A percentile compares a stretch with the other conserved stretches of the same genome.
phyloP scores from a whole-genome alignment of 2,888 invertebrate species.

The Eulithis prunata region DNA sequence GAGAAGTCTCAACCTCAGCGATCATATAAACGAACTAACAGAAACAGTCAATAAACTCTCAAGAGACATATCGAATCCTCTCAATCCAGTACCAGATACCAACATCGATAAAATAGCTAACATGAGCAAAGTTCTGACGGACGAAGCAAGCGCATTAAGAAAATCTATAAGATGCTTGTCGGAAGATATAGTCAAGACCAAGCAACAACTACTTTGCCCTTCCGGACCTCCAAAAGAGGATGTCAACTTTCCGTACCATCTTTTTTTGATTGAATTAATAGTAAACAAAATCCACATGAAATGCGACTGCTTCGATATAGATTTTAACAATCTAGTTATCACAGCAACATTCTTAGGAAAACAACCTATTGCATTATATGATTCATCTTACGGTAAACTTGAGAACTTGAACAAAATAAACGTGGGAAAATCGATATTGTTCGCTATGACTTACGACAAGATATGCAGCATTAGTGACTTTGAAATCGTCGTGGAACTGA shows the following conservation, averaged over 20 bases:
- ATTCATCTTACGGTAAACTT: constrained; percentile 69
- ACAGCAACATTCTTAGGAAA: constrained; percentile 73
- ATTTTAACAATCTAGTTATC: constrained; percentile 73
- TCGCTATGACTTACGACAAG: constrained; percentile 80
- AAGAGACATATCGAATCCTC: constrained; percentile 38
- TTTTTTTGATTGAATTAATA: constrained; percentile 75
- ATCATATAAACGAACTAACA: constrained; percentile 58
- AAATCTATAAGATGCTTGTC: constrained; percentile 70
- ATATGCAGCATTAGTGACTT: constrained; percentile 73
- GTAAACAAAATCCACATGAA: constrained; percentile 80
- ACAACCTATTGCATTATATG: constrained; percentile 70
- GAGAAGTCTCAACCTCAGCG: constrained; percentile 52
- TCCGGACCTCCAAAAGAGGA: constrained; percentile 50
- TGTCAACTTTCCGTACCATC: constrained; percentile 72
- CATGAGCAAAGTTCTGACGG: constrained; percentile 72
- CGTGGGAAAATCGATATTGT: constrained; percentile 74
- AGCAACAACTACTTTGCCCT: constrained; percentile 54
- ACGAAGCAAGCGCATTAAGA: constrained; percentile 72
- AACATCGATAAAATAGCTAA: constrained; percentile 72
- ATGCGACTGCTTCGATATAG: constrained; percentile 77
- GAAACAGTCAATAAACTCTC: constrained; percentile 56
- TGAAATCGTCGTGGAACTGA: constrained; percentile 62
- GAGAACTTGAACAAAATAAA: constrained; percentile 68
- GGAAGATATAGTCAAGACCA: constrained; percentile 65
- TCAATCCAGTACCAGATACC: constrained; percentile 48